Conservation (phyloP, 2,797 vertebrate genomes). For the Cryptoprocta ferox region DNA sequence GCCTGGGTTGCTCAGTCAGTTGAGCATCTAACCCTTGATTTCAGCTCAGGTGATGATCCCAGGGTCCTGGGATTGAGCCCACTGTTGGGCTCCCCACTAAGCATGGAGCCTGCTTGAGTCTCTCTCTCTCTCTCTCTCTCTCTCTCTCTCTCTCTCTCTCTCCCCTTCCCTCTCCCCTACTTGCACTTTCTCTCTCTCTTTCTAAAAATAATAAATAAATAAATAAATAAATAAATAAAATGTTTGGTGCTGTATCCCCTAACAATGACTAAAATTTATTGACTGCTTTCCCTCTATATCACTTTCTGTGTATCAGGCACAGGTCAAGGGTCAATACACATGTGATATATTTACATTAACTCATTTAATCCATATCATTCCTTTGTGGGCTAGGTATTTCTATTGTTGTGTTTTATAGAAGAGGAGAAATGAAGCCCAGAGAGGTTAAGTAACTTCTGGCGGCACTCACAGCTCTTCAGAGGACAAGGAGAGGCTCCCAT, state of each 20-base stretch:
- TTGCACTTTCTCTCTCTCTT: too few species aligned
- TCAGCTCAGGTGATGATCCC: too few species aligned
- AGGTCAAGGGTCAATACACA: conserved; percentile 3
- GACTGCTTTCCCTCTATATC: background rate
- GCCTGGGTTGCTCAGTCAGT: too few species aligned
- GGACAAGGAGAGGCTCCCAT: background rate
- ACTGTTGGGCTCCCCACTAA: too few species aligned
- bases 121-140: too few species aligned
- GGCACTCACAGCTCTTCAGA: background rate
- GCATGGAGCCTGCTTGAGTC: too few species aligned
- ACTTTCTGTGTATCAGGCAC: background rate
- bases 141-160: too few species aligned
- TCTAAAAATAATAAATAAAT: too few species aligned
- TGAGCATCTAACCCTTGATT: too few species aligned
- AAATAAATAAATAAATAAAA: too few species aligned
- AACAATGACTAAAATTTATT: conserved; percentile 42
- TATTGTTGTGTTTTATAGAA: conserved; percentile 35
- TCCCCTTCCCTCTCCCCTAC: too few species aligned
- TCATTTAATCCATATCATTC: conserved; percentile 33
- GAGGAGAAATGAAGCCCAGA: background rate
- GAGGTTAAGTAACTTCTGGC: background rate
- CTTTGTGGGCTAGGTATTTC: background rate
- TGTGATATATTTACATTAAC: background rate
- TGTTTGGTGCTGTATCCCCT: background rate
- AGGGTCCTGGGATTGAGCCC: too few species aligned